Base-by-base conservation (phyloP, 2,113 vertebrate species). In the Engystomops pustulosus region DNA sequence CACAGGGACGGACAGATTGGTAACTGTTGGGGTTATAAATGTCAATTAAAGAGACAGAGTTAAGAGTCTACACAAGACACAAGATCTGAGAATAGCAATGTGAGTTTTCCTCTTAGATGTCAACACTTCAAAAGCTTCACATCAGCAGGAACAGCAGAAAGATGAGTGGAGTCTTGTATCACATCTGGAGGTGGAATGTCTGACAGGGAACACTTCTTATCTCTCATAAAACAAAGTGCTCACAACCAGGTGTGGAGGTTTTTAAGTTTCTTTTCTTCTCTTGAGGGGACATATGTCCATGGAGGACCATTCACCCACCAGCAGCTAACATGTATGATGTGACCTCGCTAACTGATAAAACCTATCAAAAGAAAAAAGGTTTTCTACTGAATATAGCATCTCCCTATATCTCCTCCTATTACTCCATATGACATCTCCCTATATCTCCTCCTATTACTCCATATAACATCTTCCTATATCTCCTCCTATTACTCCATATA, bases 151-250 rank as follows among this genome's bases (percentile, higher is more conserved):
- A 30, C 44, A 38, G 34, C 14, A 4, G 44, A 38, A 58, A 76
- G 81, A 84, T 84, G 81, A 62, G 71, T 67, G 62, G 41, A n/a
- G 72, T 84, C 71, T 77, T 84, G 81, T 68, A 58, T 84, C 55
- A 76, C 81, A 83, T 76, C 81, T 84, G 81, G 72, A 53, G 55
- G 49, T n/a, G 71, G 81, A 77, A 84, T 84, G 81, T 68, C 14
- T 77, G 17, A 44, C 4, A 8, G 44, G 27, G 25, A 84, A 62
- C 23, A 41, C 38, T 45, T 84, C 55, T 75, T 47, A 67, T 65
- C 45, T 80, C 27, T 30, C 62, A 69, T 79, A 70, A 69, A 81
- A 81, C 79, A 68, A 68, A 80, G 62, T 76, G 55, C 51, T 15
- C 53, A 55, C 23, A 51, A 36, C 81, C 71, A 84, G 71, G 81